Base-by-base conservation (phyloP, 2,113 vertebrate species). In the Phylloscopus trochiloides region DNA sequence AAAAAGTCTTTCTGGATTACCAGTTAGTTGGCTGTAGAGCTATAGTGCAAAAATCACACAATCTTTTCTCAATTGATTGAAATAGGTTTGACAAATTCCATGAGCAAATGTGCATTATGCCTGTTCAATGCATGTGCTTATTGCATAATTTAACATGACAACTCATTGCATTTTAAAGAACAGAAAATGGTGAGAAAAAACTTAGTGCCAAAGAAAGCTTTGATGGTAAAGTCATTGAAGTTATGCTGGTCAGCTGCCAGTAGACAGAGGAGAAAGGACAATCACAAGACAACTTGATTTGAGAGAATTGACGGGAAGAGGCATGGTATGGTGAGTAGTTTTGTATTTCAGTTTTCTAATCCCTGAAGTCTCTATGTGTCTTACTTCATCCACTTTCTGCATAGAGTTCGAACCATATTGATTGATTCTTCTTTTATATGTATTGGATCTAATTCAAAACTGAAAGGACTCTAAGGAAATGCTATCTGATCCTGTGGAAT, bases 361-460 rank as follows among this genome's bases (percentile, higher is more conserved):
- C 24, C 21, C 32, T 88, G 12, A 72, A 58, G 7, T 62, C 18
- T 82, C 31, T 29, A 4, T 24, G 12, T 70, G 11, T 74, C 59
- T 84, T 43, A 31, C 28, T 59, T 31, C 21, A 31, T 43, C 21
- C 5, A 54, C 26, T 34, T 87, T 59, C 20, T 59, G 50, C 26
- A 22, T 0, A 25, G 29, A 67, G 12, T 57, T 85, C 0, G 0
- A 59, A 42, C 57, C 26, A 17, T 20, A 50, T 47, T 57, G 12
- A 48, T 25, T 59, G 40, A 34, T 59, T 90, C 26, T 3, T 54
- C 15, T 74, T 73, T 85, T 63, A 26, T 61, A 22, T 29, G 2
- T 21, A 45, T 34, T 70, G 28, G 7, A 10, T 66, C 18, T 84
- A 42, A 84, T 84, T 17, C 15, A 68, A 88, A 92, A 43, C 9